Evolutionary conservation across 2,888 invertebrate genomes (phyloP).

Genomic region (Athalia cordata): DNA sequence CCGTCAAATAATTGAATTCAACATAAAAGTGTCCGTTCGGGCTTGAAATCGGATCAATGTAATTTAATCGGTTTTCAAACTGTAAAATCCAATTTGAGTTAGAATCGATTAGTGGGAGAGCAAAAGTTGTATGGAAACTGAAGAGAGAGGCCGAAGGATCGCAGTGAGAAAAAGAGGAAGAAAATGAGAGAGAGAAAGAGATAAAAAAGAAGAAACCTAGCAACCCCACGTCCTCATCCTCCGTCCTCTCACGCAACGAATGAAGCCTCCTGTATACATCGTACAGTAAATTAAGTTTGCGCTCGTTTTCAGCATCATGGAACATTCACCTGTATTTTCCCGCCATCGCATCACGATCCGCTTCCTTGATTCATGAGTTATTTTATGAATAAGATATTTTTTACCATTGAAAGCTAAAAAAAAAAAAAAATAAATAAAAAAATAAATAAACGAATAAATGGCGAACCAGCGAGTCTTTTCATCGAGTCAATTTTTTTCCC

Average conservation of each 20-base stretch:
- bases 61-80: conserved; percentile 41
- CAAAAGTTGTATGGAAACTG: conserved; percentile 21
- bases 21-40: conserved; percentile 17
- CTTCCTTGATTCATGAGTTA: conserved; percentile 3
- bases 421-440: background rate
- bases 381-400: background rate
- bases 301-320: conserved; percentile 28
- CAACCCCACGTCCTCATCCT: background rate
- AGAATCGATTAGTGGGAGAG: conserved; percentile 46
- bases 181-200: background rate
- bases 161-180: background rate
- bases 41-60: conserved; percentile 33
- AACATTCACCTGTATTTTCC: conserved; percentile 21
- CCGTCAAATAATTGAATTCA: conserved; percentile 30
- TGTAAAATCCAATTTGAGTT: conserved; percentile 37
- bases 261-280: conserved; percentile 1
- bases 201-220: background rate
- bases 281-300: conserved; percentile 22
- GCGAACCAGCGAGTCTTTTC: too few species aligned
- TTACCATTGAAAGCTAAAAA: background rate
- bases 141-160: background rate
- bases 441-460: background rate
- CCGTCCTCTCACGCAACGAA: conserved; percentile 1
- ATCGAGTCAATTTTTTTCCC: too few species aligned
- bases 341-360: background rate